Evolutionary conservation across 2,888 invertebrate genomes (phyloP), one percentile per base, ranked within the genome.

Genomic region (Sarcophaga caerulescens): DNA sequence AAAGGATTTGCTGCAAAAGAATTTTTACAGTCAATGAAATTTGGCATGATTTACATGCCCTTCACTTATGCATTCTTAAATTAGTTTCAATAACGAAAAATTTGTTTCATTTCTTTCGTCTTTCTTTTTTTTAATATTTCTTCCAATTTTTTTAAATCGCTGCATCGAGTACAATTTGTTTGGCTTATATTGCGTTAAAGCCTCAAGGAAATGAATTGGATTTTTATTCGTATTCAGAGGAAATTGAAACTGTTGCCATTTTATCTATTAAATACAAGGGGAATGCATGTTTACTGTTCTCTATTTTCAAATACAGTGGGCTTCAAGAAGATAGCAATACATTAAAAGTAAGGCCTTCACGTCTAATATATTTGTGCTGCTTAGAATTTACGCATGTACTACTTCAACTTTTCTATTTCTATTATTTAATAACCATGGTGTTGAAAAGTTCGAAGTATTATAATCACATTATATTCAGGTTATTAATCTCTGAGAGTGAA

Each of bases 171-270:
- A 14, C 60, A 77, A 62, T 80, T 59, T 70, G 65, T 35, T 76
- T 57, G 68, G 73, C 52, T 25, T 66, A 25, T 77, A 78, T 81
- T 63, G 71, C 68, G 66, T 66, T 63, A 47, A 47, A 35, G 77
- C 81, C 74, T 59, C 44, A 77, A 70, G 77, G 59, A 66, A 73
- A 60, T 69, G 45, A 52, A 35, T 70, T 52, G 76, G 35, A 63
- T 73, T 71, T 5, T 35, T 35, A 35, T 35, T 47, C n/a, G 17
- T 44, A 78, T 77, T 69, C 21, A 69, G 63, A 69, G 66, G 60
- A 84, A 81, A 76, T 82, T 77, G 77, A 77, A 85, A 81, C 60
- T 57, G 47, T 78, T 78, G 45, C 52, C 23, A 69, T 79, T 79
- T 59, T 69, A 63, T 63, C 44, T 59, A 71, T 70, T 66, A 44